Base-by-base conservation (phyloP, 2,888 invertebrate genomes). In the Aporophyla lueneburgensis region DNA sequence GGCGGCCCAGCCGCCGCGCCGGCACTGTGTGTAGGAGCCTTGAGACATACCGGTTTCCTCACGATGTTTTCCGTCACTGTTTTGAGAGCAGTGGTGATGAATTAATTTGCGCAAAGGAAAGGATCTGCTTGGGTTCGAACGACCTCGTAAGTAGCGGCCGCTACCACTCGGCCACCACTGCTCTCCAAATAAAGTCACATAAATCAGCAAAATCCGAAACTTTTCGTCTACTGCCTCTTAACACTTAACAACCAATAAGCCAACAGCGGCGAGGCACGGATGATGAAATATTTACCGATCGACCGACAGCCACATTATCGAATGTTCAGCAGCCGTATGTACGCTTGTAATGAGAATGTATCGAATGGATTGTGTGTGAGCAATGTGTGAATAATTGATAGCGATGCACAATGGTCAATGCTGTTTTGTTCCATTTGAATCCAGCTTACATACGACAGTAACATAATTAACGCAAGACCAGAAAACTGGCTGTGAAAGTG, bases 261-360 rank as follows among this genome's bases (percentile, higher is more conserved):
- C 43, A 61, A 65, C 63, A 63, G 43, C 24, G 10, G 46, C 54
- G 56, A 61, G n/a, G 19, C 49, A 51, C 67, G 65, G 49, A 66
- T 72, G 68, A 72, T 71, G 40, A 70, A 72, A 81, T 75, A 78
- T 81, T 81, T 72, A 78, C 78, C 53, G 24, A 65, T 14, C 73
- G n/a, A 24, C 51, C 56, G 16, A 62, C 53, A 53, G 68, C n/a
- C 49, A 78, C 68, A 66, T 73, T 65, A 51, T 21, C 54, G 74
- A 65, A 65, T 51, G 49, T 43, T 56, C 46, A 27, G 67, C 53
- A 46, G 43, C 54, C 49, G n/a, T 61, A 49, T 46, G 16, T 46
- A n/a, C 63, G n/a, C 6, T 65, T 74, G 69, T 56, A 78, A 74
- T 69, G 65, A 61, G 54, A 76, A 76, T 63, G 16, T 46, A 65